These are phyloP conservation scores for zebrafish (Danio rerio) DNA, from an alignment of 2,113 vertebrate genomes.

Conservation along the genomic window GRCz12tu NC_133177.1:44960001-44960500, in stretches of 20 bases:
- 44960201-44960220: conserved; percentile 85
- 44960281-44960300: conserved; percentile 74
- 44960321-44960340: conserved; percentile 88
- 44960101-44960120: conserved; percentile 64
- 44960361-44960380: background rate
- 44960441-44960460: too few species aligned
- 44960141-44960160: conserved; percentile 88
- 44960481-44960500: too few species aligned
- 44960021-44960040: background rate
- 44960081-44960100: conserved; percentile 73
- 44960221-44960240: conserved; percentile 92
- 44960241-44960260: conserved; percentile 85
- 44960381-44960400: background rate
- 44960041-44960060: conserved; percentile 64
- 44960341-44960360: conserved; percentile 52
- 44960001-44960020: background rate
- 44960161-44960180: conserved; percentile 87
- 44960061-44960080: conserved; percentile 77
- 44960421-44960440: too few species aligned
- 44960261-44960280: conserved; percentile 71
- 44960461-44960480: too few species aligned
- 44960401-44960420: background rate
- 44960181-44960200: conserved; percentile 84
- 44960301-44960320: conserved; percentile 86
- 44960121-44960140: conserved; percentile 82